These are phyloP conservation scores for Regulus satrapa DNA, from an alignment of 2,113 vertebrate species.

Conservation along the genomic window DNA sequence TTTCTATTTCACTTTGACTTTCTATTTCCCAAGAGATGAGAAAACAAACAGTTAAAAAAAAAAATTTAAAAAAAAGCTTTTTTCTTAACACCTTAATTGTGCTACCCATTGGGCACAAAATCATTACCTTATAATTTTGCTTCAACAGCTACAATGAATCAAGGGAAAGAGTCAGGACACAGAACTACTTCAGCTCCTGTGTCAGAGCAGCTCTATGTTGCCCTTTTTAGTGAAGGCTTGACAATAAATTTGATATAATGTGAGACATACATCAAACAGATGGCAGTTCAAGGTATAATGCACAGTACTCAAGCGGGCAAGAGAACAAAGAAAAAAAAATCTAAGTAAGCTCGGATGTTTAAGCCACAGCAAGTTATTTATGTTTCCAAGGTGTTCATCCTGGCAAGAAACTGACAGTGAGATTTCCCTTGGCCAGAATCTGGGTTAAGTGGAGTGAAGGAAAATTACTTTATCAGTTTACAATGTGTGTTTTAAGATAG, in stretches of 20 bases:
- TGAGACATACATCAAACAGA: background rate
- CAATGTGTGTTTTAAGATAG: background rate
- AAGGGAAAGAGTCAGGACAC: background rate
- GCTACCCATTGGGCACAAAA: background rate
- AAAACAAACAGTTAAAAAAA: background rate
- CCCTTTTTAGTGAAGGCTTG: background rate
- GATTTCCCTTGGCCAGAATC: background rate
- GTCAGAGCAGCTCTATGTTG: background rate
- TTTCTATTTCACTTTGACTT: background rate
- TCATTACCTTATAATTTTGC: background rate
- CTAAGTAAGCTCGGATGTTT: background rate
- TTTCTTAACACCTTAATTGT: background rate
- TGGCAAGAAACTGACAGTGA: background rate
- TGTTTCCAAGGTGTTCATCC: background rate
- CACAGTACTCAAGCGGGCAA: background rate
- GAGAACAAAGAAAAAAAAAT: background rate
- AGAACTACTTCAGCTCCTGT: background rate
- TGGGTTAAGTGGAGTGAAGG: background rate
- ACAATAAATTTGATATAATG: background rate
- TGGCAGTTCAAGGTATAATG: background rate
- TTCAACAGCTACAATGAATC: background rate
- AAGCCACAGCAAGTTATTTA: background rate
- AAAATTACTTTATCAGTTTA: background rate
- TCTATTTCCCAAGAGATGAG: background rate
- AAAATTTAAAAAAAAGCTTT: background rate